Base-by-base conservation (phyloP, 2,797 vertebrate species). In the Yasuhikotakia modesta region DNA sequence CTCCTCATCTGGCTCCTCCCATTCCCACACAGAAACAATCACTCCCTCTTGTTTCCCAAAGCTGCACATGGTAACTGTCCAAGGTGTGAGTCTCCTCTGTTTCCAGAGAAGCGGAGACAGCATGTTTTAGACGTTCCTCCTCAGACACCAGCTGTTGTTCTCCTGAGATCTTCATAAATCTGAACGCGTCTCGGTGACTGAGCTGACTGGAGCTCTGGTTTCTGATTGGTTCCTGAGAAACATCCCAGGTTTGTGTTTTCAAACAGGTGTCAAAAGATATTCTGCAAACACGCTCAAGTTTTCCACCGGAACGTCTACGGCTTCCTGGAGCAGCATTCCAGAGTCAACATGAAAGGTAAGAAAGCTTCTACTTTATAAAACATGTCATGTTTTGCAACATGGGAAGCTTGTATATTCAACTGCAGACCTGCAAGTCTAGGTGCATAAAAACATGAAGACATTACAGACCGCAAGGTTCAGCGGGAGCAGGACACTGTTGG, bases 281-380 rank as follows among this genome's bases (percentile, higher is more conserved):
- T 63, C n/a, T 58, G 50, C 73, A 76, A 85, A 66, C n/a, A n/a
- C n/a, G n/a, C 52, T 76, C 50, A 43, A 21, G 50, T 63, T 58
- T 61, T 21, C 63, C 35, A 57, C 53, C 65, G 68, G 55, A 19
- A 82, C 55, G 73, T 83, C 67, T 24, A 16, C 27, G 32, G n/a
- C 22, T 55, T 21, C 45, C 45, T 61, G 75, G 71, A 73, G 50
- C 61, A 63, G 69, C 67, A 77, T 72, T n/a, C 81, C 32, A 39
- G 72, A 83, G 73, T 80, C 90, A 90, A 76, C 88, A 94, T 94
- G 93, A 94, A 94, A 93, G 93, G 93, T 94, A 89, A 80, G 82
- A 52, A 7, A 17, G 17, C 50, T 52, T 79, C 69, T 70, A 19
- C 79, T 68, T 70, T 65, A 39, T 27, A 30, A 24, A 65, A 39